phyloP scores from a whole-genome alignment of 2,113 vertebrate species.

The Cyphomyrus discorhynchus region DNA sequence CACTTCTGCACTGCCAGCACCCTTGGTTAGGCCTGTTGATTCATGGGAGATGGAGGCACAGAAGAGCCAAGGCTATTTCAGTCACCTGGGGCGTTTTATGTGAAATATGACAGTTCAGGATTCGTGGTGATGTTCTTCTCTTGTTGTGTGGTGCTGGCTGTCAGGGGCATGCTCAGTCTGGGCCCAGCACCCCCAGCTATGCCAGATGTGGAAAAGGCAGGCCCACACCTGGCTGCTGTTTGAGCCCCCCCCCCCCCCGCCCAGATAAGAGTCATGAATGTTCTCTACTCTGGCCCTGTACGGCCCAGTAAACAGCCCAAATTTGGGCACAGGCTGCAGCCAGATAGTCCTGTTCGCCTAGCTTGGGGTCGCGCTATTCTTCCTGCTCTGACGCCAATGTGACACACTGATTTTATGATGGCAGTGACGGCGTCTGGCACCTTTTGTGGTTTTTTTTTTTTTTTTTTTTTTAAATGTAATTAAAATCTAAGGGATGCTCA shows the following conservation, averaged over 20 bases:
- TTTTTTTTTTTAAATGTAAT: neutral
- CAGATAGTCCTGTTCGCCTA: constrained; percentile 74
- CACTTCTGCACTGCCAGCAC: neutral
- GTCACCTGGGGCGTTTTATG: neutral
- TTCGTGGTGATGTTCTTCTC: neutral
- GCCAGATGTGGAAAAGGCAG: neutral
- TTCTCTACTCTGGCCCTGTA: constrained; percentile 59
- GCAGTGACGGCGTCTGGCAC: neutral
- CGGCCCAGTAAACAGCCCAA: constrained; percentile 67
- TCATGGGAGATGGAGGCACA: neutral
- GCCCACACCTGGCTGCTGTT: constrained; percentile 10
- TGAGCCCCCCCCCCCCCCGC: neutral
- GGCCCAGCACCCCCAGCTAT: neutral
- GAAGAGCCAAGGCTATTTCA: neutral
- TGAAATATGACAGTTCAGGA: neutral
- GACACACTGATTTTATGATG: constrained; percentile 25
- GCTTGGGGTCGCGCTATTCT: constrained; percentile 53
- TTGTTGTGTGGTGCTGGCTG: neutral
- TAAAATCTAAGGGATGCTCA: neutral
- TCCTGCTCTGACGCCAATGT: constrained; percentile 36
- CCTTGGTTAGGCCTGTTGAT: neutral
- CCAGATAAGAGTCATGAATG: constrained; percentile 56
- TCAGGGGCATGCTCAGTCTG: neutral
- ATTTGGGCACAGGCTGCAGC: constrained; percentile 84
- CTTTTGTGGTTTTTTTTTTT: neutral